Evolutionary conservation across 2,797 vertebrate species (phyloP).

Genomic region (Taenioides sp.): DNA sequence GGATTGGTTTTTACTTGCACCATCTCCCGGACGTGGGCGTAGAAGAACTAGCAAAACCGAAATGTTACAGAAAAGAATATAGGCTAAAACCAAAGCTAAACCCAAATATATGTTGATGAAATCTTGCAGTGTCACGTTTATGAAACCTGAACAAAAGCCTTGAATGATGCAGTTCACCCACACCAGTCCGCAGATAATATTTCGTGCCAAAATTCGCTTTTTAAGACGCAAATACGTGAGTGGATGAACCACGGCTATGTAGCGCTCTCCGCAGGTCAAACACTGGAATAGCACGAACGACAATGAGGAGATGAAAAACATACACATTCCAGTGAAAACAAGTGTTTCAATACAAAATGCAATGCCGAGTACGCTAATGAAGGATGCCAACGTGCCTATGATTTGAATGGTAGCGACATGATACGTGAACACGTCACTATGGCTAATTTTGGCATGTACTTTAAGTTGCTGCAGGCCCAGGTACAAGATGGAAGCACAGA

Average conservation of each 20-base stretch:
- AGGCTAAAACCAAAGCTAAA: accelerated
- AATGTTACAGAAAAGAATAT: constrained; percentile 27
- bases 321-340: accelerated
- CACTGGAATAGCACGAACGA: neutral
- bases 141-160: neutral
- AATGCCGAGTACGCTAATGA: neutral
- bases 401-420: constrained; percentile 20
- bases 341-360: accelerated
- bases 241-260: constrained; percentile 44
- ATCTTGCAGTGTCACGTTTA: accelerated
- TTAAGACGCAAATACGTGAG: constrained; percentile 27
- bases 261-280: constrained; percentile 37
- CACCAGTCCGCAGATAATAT: neutral
- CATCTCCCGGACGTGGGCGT: constrained; percentile 30
- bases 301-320: neutral
- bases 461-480: neutral
- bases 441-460: neutral
- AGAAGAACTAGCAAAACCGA: constrained; percentile 23
- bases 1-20: constrained; percentile 8
- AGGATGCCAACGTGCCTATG: neutral
- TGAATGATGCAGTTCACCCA: neutral
- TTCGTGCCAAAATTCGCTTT: neutral
- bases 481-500: constrained; percentile 13
- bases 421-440: constrained; percentile 22
- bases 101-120: neutral